Evolutionary conservation across 2,888 invertebrate species (phyloP).

Genomic region (Drosophila histrio): DNA sequence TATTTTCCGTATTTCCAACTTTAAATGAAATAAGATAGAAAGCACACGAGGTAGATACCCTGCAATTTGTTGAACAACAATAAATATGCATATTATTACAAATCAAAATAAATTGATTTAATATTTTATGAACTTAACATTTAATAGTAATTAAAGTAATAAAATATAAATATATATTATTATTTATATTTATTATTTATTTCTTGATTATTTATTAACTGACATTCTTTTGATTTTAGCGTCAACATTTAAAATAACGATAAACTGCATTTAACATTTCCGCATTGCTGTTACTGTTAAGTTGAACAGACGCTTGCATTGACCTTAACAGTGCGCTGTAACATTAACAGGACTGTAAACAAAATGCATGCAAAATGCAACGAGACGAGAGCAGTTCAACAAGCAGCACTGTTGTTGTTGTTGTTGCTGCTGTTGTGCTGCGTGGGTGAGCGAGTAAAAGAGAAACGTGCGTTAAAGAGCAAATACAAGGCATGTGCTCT

Average conservation of each 20-base stretch:
- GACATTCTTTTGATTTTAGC: neutral
- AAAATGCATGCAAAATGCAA: constrained; percentile 33
- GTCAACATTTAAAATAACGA: constrained; percentile 27
- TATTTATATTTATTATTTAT: neutral
- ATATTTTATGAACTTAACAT: too few species aligned
- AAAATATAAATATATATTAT: neutral
- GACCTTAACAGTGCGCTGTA: constrained; percentile 16
- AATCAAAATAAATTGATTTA: too few species aligned
- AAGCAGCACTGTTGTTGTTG: constrained; percentile 2
- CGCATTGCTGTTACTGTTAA: neutral
- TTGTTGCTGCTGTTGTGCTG: constrained; percentile 11
- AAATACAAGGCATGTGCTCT: constrained; percentile 23
- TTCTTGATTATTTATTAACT: neutral
- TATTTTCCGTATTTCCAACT: neutral
- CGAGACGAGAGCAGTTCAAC: constrained; percentile 27
- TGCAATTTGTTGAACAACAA: too few species aligned
- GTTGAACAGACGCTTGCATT: neutral
- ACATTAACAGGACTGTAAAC: neutral
- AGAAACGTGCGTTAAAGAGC: constrained; percentile 34
- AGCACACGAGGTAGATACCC: too few species aligned
- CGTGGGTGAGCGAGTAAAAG: constrained; percentile 40
- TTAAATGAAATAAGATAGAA: neutral
- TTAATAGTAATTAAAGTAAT: too few species aligned
- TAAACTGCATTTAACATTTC: constrained; percentile 8
- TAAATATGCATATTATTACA: too few species aligned